Base-by-base conservation (phyloP, 2,113 vertebrate species). In the Cathartes aura region DNA sequence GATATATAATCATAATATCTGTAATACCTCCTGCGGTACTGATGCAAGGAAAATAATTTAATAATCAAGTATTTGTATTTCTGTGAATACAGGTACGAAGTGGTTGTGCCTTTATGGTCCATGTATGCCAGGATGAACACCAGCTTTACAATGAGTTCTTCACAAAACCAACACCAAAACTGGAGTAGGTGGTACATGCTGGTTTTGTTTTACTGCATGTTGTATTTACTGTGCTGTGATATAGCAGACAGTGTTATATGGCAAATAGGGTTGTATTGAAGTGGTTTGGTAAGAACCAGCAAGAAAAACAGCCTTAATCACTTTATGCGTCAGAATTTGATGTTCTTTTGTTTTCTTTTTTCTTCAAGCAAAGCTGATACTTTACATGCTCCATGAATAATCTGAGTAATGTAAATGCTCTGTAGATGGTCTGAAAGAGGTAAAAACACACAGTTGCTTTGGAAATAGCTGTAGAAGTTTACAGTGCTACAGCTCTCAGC, bases 51-150 rank as follows among this genome's bases (percentile, higher is more conserved):
- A 67, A 84, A 56, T 0, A 47, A n/a, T 62, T 45, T 24, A 55
- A 11, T 83, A 45, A 74, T 55, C 42, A 43, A 30, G 3, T 62
- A 6, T 87, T 32, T 97, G 21, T 96, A 2, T 95, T 92, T 95
- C 53, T 95, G 12, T 96, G 73, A 55, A 66, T 95, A 12, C 95
- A 99, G 99, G 99, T 99, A 47, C 99, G 99, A 93, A 99, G 99
- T 81, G 99, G 99, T 96, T 99, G 99, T 98, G 99, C 99, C 86
- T 99, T 99, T 78, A 99, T 99, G 99, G 99, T 99, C 62, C 99
- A 99, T 5, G 99, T 99, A 19, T 99, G 99, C 97, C 99, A 99
- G 97, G 99, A 99, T 94, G 99, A 99, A 53, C 99, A 99, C 93
- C 99, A 99, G 76, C 99, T 99, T 73, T 99, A 98, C 97, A 99